phyloP scores from a whole-genome alignment of 2,888 invertebrate genomes.

The Chymomyza fuscimana region DNA sequence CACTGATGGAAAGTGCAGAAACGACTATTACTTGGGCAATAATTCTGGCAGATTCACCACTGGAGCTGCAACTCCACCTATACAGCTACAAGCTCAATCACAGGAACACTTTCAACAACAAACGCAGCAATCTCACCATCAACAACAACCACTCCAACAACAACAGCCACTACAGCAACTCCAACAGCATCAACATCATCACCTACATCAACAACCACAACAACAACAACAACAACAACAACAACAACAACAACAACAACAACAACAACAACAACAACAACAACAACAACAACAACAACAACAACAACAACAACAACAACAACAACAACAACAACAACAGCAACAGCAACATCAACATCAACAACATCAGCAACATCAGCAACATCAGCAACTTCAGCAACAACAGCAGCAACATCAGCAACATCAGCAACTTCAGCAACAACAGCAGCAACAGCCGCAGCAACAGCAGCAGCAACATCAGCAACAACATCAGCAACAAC shows the following conservation, averaged over 20 bases:
- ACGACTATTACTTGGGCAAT: slow-evolving; percentile 76
- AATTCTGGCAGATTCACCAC: slow-evolving; percentile 53
- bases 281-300: slow-evolving; percentile 50
- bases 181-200: slow-evolving; percentile 51
- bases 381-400: slow-evolving; percentile 55
- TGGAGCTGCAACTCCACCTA: slow-evolving; percentile 48
- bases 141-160: slow-evolving; percentile 46
- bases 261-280: slow-evolving; percentile 44
- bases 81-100: slow-evolving; percentile 49
- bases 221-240: slow-evolving; percentile 55
- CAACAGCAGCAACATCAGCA: slow-evolving; percentile 65
- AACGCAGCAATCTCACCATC: slow-evolving; percentile 47
- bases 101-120: slow-evolving; percentile 51
- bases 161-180: slow-evolving; percentile 34
- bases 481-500: slow-evolving; percentile 45
- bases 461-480: slow-evolving; percentile 47
- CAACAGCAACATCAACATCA: slow-evolving; percentile 48
- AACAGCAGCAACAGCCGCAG: slow-evolving; percentile 47
- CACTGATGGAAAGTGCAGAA: slow-evolving; percentile 77
- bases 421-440: slow-evolving; percentile 46
- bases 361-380: slow-evolving; percentile 44
- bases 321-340: slow-evolving; percentile 45
- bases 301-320: slow-evolving; percentile 45
- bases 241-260: slow-evolving; percentile 63
- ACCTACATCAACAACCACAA: slow-evolving; percentile 53